Evolutionary conservation across 2,797 vertebrate genomes (phyloP), one percentile per base, ranked within the genome.

Genomic region (Huso huso): DNA sequence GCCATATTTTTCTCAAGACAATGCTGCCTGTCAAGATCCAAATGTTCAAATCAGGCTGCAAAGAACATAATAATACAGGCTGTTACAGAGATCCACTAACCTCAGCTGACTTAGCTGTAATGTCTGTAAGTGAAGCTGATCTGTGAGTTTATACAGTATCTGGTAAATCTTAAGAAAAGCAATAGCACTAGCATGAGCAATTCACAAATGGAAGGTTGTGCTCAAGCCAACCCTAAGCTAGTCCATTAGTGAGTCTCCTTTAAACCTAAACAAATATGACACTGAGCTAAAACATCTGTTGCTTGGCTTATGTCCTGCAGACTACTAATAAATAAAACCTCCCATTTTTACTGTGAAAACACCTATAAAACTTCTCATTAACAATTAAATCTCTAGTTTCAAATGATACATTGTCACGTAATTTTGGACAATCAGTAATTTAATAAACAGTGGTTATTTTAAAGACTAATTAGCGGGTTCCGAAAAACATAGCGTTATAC

Each of bases 221-320:
- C 48, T 10, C 61, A 57, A 68, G 74, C 72, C 70, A 72, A 61
- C 55, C 6, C 9, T 65, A 64, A 70, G 62, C 61, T 48, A 70
- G 66, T 71, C 68, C 65, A 71, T 69, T 69, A 71, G 72, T 66
- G 68, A 59, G 61, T 67, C 74, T 69, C 69, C 71, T 57, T 70
- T 64, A 72, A 73, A 65, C 49, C 66, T 66, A 77, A 75, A 78
- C 66, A 76, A 75, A 70, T 65, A 48, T 53, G 65, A 73, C 55
- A 66, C 66, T 68, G 69, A 75, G 69, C 69, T 62, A 68, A 73
- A 73, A 73, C 76, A 75, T 76, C 76, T 79, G 78, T 69, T 68
- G 60, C 49, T 49, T 58, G 51, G 48, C 69, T 72, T n/a, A 58
- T 68, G 64, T 63, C 51, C 61, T 63, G 62, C 10, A 50, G 58